phyloP scores from a whole-genome alignment of 2,888 invertebrate genomes.

The Andricus quercusramuli region DNA sequence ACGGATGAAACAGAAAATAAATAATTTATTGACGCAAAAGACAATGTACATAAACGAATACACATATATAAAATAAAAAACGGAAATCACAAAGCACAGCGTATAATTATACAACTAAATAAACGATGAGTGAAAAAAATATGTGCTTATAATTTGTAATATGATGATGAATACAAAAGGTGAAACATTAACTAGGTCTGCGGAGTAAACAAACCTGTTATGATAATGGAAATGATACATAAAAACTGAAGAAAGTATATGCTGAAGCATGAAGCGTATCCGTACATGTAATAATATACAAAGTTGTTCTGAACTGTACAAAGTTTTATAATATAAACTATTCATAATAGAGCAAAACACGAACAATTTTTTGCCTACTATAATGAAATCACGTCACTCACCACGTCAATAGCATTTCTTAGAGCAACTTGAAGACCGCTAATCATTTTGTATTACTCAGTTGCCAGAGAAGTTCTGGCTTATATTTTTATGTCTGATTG shows the following conservation, averaged over 20 bases:
- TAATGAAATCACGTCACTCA: conserved; percentile 62
- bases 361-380: conserved; percentile 42
- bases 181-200: neutral
- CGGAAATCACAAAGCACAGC: neutral
- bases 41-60: conserved; percentile 8
- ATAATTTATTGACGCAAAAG: conserved; percentile 42
- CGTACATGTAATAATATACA: neutral
- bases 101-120: conserved; percentile 32
- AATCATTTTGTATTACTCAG: conserved; percentile 70
- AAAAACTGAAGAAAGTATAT: neutral
- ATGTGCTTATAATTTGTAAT: neutral
- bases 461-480: conserved; percentile 14
- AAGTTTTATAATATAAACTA: conserved; percentile 42
- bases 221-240: neutral
- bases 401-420: conserved; percentile 77
- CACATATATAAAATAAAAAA: conserved; percentile 39
- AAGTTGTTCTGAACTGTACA: conserved; percentile 13
- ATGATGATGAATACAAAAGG: neutral
- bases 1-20: conserved; percentile 20
- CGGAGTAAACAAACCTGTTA: neutral
- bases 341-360: conserved; percentile 20
- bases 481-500: conserved; percentile 36
- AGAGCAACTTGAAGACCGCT: conserved; percentile 75
- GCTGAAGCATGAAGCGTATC: neutral
- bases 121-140: conserved; percentile 14